Conservation (phyloP, 2,113 vertebrate species). For the Columbina picui region DNA sequence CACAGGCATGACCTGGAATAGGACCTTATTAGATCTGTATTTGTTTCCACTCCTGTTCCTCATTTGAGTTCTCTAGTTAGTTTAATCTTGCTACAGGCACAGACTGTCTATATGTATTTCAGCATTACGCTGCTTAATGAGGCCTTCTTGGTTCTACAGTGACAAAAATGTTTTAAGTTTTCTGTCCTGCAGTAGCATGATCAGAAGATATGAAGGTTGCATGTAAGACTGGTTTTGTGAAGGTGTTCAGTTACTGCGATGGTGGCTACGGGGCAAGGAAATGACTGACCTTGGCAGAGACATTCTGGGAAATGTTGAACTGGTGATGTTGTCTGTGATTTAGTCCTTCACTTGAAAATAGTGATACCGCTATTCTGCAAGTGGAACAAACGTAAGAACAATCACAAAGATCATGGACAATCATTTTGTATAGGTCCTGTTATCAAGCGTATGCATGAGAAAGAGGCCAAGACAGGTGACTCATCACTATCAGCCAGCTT, state of each 20-base stretch:
- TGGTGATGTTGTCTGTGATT: not conserved
- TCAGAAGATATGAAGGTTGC: not conserved
- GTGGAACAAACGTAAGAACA: not conserved
- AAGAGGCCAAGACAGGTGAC: not conserved
- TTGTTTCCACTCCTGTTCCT: not conserved
- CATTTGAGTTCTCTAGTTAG: not conserved
- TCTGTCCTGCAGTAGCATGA: not conserved
- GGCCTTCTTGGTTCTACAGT: not conserved
- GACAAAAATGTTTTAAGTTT: not conserved
- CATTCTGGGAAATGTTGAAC: not conserved
- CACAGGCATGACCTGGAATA: not conserved
- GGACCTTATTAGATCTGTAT: not conserved
- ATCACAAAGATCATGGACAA: not conserved
- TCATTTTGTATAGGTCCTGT: not conserved
- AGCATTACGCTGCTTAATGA: not conserved
- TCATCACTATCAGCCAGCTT: not conserved
- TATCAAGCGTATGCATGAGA: not conserved
- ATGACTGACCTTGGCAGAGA: not conserved
- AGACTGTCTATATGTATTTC: not conserved
- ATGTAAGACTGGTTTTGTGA: not conserved
- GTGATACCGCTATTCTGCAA: not conserved
- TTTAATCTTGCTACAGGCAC: not conserved
- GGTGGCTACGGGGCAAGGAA: not conserved
- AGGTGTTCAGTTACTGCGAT: accelerated
- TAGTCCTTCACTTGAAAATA: not conserved